These are phyloP conservation scores for Rattus norvegicus DNA, from an alignment of 2,113 vertebrate species.

Conservation along the genomic window GRCr8 NC_086039.1:51752501-51753000, in stretches of 20 bases:
- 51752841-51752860: neutral
- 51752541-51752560: slow-evolving; percentile 71
- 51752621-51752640: slow-evolving; percentile 44
- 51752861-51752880: slow-evolving; percentile 21
- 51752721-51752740: slow-evolving; percentile 13
- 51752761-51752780: neutral
- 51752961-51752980: neutral
- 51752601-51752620: slow-evolving; percentile 53
- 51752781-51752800: neutral
- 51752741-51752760: neutral
- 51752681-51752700: slow-evolving; percentile 46
- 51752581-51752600: slow-evolving; percentile 74
- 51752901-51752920: neutral
- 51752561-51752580: slow-evolving; percentile 60
- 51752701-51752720: slow-evolving; percentile 49
- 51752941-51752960: neutral
- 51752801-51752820: neutral
- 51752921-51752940: neutral
- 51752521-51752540: slow-evolving; percentile 71
- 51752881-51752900: neutral
- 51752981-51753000: neutral
- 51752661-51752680: slow-evolving; percentile 62
- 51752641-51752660: slow-evolving; percentile 41
- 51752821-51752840: neutral
- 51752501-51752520: slow-evolving; percentile 71